phyloP scores from a whole-genome alignment of 1,140 invertebrate genomes.

The Physella acuta region DNA sequence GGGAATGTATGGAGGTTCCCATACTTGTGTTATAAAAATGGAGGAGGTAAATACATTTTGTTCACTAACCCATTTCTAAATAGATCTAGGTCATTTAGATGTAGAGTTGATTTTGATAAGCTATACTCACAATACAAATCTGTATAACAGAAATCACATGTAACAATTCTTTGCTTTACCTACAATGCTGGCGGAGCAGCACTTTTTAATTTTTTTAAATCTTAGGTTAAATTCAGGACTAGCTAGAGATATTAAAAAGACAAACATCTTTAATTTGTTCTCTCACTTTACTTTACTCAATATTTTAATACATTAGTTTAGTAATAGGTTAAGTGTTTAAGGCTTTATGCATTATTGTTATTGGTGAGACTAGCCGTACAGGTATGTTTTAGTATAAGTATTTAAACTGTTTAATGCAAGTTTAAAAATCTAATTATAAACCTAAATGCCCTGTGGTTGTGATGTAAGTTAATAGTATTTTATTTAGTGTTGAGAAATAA shows the following conservation, averaged over 20 bases:
- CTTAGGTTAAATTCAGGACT: too few relatives aligned
- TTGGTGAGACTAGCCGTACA: too few relatives aligned
- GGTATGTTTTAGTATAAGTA: not conserved
- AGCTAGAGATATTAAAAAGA: too few relatives aligned
- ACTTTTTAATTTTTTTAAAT: not conserved
- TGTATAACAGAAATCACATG: not conserved
- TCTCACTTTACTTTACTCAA: too few relatives aligned
- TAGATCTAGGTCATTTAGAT: not conserved
- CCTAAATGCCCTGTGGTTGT: not conserved
- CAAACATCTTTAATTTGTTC: too few relatives aligned
- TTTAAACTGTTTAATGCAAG: not conserved
- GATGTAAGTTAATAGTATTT: not conserved
- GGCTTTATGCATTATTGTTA: too few relatives aligned
- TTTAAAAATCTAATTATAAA: not conserved
- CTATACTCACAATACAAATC: not conserved
- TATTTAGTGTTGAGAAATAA: not conserved
- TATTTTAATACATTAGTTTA: too few relatives aligned
- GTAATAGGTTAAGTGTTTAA: too few relatives aligned
- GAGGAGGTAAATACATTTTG: slow-evolving; percentile 70
- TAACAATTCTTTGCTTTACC: not conserved
- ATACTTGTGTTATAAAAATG: slow-evolving; percentile 89
- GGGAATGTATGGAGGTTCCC: slow-evolving; percentile 94
- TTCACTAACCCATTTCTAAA: not conserved
- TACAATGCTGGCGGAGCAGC: not conserved
- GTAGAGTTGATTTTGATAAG: not conserved